phyloP scores from a whole-genome alignment of 2,113 vertebrate genomes.

The Neogale vison region DNA sequence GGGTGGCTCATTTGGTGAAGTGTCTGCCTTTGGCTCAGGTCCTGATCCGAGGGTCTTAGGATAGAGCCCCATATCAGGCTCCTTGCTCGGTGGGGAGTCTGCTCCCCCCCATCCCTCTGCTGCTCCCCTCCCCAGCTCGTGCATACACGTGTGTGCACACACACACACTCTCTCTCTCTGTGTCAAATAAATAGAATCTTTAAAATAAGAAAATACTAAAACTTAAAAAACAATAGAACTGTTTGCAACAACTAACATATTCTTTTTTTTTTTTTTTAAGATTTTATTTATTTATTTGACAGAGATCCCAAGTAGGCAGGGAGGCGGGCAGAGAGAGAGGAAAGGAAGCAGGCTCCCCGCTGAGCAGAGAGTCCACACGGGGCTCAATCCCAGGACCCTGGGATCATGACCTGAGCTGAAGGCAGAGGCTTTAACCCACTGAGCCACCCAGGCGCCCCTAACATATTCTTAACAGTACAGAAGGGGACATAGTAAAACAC shows the following conservation, averaged over 20 bases:
- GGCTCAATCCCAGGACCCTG: no score
- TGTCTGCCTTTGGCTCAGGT: not conserved
- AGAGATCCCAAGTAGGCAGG: no score
- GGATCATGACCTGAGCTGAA: no score
- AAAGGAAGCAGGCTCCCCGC: no score
- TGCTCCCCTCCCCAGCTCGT: not conserved
- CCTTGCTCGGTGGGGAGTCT: not conserved
- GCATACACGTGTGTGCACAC: not conserved
- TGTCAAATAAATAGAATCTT: not conserved
- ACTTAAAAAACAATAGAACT: not conserved
- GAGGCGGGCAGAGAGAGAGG: no score
- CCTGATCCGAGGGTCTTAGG: not conserved
- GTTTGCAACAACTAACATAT: not conserved
- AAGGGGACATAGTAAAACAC: not conserved
- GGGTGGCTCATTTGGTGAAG: not conserved
- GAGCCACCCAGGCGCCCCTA: no score
- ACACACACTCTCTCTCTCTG: not conserved
- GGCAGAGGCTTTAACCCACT: no score
- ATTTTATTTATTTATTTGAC: no score
- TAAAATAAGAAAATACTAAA: not conserved
- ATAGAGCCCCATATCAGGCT: not conserved
- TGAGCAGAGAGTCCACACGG: no score
- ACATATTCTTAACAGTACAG: not conserved
- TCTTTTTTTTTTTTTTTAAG: no score
- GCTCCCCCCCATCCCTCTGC: not conserved